Evolutionary conservation across 2,888 invertebrate genomes (phyloP), one percentile per base, ranked within the genome.

Genomic region (Crioceris asparagi): DNA sequence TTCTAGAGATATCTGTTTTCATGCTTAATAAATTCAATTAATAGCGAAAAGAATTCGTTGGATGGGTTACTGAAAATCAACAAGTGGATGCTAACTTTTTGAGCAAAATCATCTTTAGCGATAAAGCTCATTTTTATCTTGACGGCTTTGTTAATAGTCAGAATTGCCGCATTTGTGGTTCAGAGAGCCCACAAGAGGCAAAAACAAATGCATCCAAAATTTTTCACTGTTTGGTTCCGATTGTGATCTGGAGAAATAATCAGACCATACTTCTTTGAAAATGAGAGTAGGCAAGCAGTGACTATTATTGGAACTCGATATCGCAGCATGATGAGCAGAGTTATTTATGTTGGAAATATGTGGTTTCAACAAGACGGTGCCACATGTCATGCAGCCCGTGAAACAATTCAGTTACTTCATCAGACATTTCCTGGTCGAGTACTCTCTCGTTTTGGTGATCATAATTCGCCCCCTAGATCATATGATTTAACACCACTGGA

Each of bases 201-300:
- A 36, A 47, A 43, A 42, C 48, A 44, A 38, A 45, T 60, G 47
- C 50, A 55, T 52, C 52, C 55, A 39, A 40, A 52, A 51, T 51
- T 46, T 49, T 43, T 52, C 21, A 59, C 56, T 45, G 56, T 56
- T 53, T 30, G 30, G 53, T 60, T 57, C 37, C 55, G 51, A 39
- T 56, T 62, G 41, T 58, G 53, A 52, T 45, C 49, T 48, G 54
- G 52, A 38, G 57, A 56, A 41, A 49, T 60, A 36, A 58, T 61
- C 43, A 56, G 55, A 27, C 59, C 57, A n/a, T 25, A 51, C 36
- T 56, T 59, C 35, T 52, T 48, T 29, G 48, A 58, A 56, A 49
- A 59, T 40, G 52, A 54, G 19, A 52, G 12, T 46, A 54, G 53
- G 29, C 39, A 46, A 29, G 46, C 46, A 30, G n/a, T 56, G 39